Evolutionary conservation across 2,797 vertebrate genomes (phyloP).

Genomic region (Uromys caudimaculatus): DNA sequence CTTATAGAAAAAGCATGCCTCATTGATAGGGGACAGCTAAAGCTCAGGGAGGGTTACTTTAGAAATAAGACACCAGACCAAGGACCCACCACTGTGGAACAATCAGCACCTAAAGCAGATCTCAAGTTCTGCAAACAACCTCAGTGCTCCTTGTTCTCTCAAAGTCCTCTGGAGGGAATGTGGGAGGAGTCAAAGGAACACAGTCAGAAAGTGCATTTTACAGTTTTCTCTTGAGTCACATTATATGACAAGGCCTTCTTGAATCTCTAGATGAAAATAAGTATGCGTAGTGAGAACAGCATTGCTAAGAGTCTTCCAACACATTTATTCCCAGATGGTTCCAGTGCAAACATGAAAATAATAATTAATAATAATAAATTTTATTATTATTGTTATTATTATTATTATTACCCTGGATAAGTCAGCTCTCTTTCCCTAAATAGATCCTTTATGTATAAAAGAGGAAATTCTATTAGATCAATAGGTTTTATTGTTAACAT

Average conservation of each 20-base stretch:
- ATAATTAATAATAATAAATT: not conserved
- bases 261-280: slow-evolving; percentile 77
- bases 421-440: slow-evolving; percentile 3
- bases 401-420: not conserved
- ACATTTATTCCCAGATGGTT: slow-evolving; percentile 78
- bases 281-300: slow-evolving; percentile 71
- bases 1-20: not conserved
- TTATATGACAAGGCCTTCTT: slow-evolving; percentile 73
- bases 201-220: slow-evolving; percentile 61
- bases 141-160: slow-evolving; percentile 38
- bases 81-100: not conserved
- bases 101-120: not conserved
- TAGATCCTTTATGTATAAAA: slow-evolving; percentile 22
- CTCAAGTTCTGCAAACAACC: slow-evolving; percentile 6
- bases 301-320: slow-evolving; percentile 76
- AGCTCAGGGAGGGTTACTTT: not conserved
- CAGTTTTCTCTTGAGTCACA: slow-evolving; percentile 72
- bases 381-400: slow-evolving; percentile 56
- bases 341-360: slow-evolving; percentile 72
- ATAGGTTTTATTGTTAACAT: not conserved
- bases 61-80: slow-evolving; percentile 3
- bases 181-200: slow-evolving; percentile 39
- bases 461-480: not conserved
- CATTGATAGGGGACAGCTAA: not conserved
- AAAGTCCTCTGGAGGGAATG: slow-evolving; percentile 48